phyloP scores from a whole-genome alignment of 1,140 invertebrate species.

The Heliconius hewitsoni region DNA sequence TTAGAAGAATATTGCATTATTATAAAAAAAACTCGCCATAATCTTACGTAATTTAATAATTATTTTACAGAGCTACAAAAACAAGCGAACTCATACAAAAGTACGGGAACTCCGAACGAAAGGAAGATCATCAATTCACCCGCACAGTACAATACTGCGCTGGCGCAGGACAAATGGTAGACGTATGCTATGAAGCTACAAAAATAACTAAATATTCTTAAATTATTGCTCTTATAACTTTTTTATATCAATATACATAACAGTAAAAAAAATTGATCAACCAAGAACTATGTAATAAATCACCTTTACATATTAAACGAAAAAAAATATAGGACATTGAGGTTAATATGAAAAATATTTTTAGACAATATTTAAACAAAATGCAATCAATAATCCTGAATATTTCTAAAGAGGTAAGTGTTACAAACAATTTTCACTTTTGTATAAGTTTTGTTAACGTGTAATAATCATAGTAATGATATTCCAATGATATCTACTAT shows the following conservation, averaged over 20 bases:
- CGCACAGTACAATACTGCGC: constrained; percentile 57
- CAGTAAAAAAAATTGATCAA: background rate
- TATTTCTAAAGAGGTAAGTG: background rate
- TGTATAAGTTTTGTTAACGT: background rate
- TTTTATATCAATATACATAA: background rate
- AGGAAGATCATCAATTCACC: constrained; percentile 58
- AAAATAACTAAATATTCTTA: background rate
- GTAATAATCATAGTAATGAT: background rate
- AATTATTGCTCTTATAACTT: background rate
- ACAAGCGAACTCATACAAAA: constrained; percentile 55
- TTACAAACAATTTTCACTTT: background rate
- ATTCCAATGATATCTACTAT: constrained; percentile 26
- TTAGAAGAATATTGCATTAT: no score
- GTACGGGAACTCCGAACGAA: constrained; percentile 42
- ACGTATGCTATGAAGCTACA: constrained; percentile 9
- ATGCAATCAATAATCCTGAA: background rate
- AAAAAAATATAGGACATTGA: background rate
- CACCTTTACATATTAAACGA: constrained; percentile 5
- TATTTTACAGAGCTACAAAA: constrained; percentile 61
- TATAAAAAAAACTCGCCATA: no score
- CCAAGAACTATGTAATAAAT: background rate
- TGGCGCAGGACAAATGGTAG: constrained; percentile 65
- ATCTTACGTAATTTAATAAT: background rate
- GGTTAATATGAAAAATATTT: background rate
- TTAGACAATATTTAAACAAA: background rate